These are phyloP conservation scores for Chunga burmeisteri DNA, from an alignment of 2,113 vertebrate genomes.

Conservation along the genomic window DNA sequence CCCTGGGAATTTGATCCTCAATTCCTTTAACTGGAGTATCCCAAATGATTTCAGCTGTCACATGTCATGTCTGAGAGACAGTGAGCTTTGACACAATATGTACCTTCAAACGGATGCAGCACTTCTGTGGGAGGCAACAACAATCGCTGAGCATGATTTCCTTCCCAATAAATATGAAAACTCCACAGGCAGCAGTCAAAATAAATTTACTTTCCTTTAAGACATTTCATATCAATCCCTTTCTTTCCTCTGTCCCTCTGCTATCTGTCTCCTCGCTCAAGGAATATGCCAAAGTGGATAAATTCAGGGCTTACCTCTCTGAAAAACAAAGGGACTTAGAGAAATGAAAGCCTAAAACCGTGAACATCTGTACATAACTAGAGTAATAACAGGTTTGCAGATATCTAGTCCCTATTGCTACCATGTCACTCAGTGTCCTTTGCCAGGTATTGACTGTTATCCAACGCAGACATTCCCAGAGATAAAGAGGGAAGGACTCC, in stretches of 20 bases:
- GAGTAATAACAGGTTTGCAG: neutral
- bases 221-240: neutral
- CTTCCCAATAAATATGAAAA: conserved; percentile 15
- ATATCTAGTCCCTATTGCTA: neutral
- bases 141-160: neutral
- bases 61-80: neutral
- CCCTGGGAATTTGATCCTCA: neutral
- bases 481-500: neutral
- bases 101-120: neutral
- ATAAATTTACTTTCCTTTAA: conserved; percentile 11
- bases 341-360: neutral
- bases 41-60: conserved; percentile 26
- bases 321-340: neutral
- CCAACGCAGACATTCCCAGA: neutral
- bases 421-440: neutral
- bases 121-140: neutral
- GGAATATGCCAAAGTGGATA: neutral
- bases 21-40: conserved; percentile 2
- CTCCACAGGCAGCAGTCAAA: conserved; percentile 1
- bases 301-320: neutral
- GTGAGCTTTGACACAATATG: neutral
- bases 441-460: neutral
- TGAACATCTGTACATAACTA: neutral
- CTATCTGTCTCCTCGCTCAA: neutral
- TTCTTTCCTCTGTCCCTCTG: neutral